Percentiles rank a stretch among this genome's conserved stretches.
phyloP scores from a whole-genome alignment of 2,797 vertebrate genomes.

The Poeciliopsis presidionis region DNA sequence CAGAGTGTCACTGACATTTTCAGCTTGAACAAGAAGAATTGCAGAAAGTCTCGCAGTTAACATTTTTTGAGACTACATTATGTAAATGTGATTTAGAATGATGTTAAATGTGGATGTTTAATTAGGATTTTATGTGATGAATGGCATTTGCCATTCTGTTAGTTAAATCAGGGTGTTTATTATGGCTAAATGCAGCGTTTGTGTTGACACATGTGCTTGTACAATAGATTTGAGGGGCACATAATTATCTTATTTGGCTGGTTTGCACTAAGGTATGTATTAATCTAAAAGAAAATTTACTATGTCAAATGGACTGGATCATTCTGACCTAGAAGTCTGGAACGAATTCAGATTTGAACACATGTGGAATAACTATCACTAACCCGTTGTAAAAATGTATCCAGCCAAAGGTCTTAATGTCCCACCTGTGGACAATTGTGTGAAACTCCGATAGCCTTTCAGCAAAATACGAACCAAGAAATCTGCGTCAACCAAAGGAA shows the following conservation, averaged over 20 bases:
- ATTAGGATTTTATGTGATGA: conserved; percentile 21
- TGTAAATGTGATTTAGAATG: conserved; percentile 12
- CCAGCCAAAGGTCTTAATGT: too few species aligned
- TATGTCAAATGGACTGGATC: too few species aligned
- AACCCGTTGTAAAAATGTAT: too few species aligned
- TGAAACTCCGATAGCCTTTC: too few species aligned
- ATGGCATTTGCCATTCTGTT: not conserved
- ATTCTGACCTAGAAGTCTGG: too few species aligned
- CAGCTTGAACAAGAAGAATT: conserved; percentile 18
- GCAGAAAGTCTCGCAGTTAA: conserved; percentile 4
- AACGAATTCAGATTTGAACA: too few species aligned
- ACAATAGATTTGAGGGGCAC: not conserved
- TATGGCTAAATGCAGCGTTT: not conserved
- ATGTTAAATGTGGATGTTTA: conserved; percentile 19
- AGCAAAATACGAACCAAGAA: too few species aligned
- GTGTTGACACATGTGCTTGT: not conserved
- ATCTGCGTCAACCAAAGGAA: too few species aligned
- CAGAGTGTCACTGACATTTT: conserved; percentile 17
- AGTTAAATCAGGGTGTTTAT: not conserved
- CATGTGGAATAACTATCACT: too few species aligned
- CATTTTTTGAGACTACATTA: not conserved
- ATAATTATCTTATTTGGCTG: not conserved
- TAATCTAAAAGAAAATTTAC: too few species aligned
- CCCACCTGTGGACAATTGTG: too few species aligned
- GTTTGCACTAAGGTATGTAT: too few species aligned